phyloP scores from a whole-genome alignment of 2,888 invertebrate genomes.

The Drosophila kanekoi region DNA sequence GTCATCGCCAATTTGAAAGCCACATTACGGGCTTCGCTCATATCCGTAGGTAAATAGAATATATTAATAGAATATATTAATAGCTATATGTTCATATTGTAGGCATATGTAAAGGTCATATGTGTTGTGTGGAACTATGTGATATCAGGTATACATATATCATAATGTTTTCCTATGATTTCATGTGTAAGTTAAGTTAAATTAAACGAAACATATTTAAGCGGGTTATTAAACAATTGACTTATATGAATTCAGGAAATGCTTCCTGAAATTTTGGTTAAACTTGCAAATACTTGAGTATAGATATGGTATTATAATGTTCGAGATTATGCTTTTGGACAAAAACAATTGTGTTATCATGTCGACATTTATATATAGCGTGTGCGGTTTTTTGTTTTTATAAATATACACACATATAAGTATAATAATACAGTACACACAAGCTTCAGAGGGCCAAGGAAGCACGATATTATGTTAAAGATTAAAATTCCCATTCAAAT shows the following conservation, averaged over 20 bases:
- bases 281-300: background rate
- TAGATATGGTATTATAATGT: background rate
- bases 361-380: background rate
- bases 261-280: background rate
- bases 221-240: background rate
- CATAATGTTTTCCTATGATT: slow-evolving; percentile 12
- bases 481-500: background rate
- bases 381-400: background rate
- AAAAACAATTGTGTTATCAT: slow-evolving; percentile 6
- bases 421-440: too few relatives aligned
- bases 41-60: slow-evolving; percentile 13
- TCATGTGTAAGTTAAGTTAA: background rate
- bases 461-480: background rate
- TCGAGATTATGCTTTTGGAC: background rate
- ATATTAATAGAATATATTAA: slow-evolving; percentile 2
- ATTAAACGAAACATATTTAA: background rate
- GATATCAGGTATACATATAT: slow-evolving; percentile 2
- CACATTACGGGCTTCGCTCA: slow-evolving; percentile 26
- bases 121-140: background rate
- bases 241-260: background rate
- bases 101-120: background rate
- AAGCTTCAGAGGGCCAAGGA: too few relatives aligned
- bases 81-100: slow-evolving; percentile 15
- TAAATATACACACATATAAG: too few relatives aligned
- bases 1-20: slow-evolving; percentile 67